Conservation (phyloP, 2,888 invertebrate species). For the Drosophila nigritarsus region DNA sequence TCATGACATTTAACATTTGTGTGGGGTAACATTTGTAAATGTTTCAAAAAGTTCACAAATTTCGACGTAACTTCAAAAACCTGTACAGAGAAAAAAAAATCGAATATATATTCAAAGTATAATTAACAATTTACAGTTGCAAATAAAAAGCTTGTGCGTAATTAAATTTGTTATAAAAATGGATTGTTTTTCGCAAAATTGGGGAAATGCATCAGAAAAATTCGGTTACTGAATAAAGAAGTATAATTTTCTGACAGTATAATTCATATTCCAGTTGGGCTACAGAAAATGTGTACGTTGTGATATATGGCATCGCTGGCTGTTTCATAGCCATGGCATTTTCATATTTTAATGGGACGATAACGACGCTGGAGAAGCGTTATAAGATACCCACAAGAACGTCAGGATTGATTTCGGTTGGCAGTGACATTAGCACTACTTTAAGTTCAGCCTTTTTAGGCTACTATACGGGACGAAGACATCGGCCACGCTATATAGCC, state of each 20-base stretch:
- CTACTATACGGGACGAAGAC: conserved; percentile 89
- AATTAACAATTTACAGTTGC: too few relatives aligned
- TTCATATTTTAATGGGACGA: conserved; percentile 89
- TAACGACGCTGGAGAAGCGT: conserved; percentile 90
- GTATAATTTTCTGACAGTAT: too few relatives aligned
- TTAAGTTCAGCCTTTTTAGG: conserved; percentile 88
- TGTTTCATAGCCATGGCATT: conserved; percentile 89
- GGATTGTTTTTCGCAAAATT: too few relatives aligned
- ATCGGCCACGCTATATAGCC: conserved; percentile 90
- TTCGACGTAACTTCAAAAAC: background rate
- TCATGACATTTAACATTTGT: background rate
- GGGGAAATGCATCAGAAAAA: background rate
- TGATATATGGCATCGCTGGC: conserved; percentile 89
- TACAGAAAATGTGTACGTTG: conserved; percentile 85
- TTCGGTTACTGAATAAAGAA: background rate
- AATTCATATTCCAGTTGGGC: conserved; percentile 75
- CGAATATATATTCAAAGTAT: too few relatives aligned
- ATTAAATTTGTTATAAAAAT: too few relatives aligned
- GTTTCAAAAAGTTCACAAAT: background rate
- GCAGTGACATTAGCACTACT: conserved; percentile 90
- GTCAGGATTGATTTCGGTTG: conserved; percentile 89
- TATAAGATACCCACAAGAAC: conserved; percentile 90
- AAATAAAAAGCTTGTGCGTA: too few relatives aligned
- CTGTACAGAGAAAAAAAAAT: too few relatives aligned
- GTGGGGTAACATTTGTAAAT: background rate